Conservation (phyloP, 2,888 invertebrate species). For the Masnerella sp. region DNA sequence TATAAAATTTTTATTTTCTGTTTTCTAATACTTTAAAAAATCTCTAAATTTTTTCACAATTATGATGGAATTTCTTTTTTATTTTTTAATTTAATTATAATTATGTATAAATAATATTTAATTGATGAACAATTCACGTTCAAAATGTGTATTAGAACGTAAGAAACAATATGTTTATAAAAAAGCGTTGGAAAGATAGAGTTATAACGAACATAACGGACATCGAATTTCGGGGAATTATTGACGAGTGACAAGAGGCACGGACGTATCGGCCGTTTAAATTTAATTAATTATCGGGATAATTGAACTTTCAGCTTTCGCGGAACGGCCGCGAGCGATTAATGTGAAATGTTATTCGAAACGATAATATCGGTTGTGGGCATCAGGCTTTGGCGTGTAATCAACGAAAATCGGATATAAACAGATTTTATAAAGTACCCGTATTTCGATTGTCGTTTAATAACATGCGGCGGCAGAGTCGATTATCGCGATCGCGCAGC, state of each 20-base stretch:
- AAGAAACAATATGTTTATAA: too few species aligned
- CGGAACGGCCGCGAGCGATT: constrained; percentile 62
- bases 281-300: constrained; percentile 71
- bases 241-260: constrained; percentile 65
- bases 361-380: constrained; percentile 65
- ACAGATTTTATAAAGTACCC: constrained; percentile 60
- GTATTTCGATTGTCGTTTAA: constrained; percentile 58
- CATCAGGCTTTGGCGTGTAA: constrained; percentile 63
- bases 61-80: too few species aligned
- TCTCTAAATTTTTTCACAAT: too few species aligned
- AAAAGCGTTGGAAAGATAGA: neutral
- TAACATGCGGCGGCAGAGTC: constrained; percentile 50
- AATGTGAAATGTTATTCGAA: constrained; percentile 64
- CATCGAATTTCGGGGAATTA: constrained; percentile 62
- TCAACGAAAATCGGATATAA: constrained; percentile 64
- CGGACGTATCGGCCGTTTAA: constrained; percentile 63
- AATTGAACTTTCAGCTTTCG: constrained; percentile 69
- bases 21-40: too few species aligned
- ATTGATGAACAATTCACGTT: too few species aligned
- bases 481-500: constrained; percentile 54
- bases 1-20: too few species aligned
- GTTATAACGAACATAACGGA: constrained; percentile 21
- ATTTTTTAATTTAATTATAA: too few species aligned
- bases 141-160: too few species aligned
- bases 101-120: too few species aligned